Evolutionary conservation across 2,888 invertebrate genomes (phyloP).

Genomic region (Agonopterix alstromeriana): DNA sequence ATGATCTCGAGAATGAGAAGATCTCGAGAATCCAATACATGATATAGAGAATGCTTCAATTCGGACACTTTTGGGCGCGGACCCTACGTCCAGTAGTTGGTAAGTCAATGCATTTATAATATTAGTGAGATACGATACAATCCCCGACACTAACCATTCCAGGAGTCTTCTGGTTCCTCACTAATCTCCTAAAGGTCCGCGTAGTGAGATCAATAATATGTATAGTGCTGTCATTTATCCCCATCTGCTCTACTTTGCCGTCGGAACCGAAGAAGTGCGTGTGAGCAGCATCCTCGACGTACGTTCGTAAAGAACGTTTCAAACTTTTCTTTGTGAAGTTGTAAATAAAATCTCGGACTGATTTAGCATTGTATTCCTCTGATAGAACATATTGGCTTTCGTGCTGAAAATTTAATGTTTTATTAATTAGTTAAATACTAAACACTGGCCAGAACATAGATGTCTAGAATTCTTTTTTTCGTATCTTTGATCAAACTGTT

Average conservation of each 20-base stretch:
- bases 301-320: slow-evolving; percentile 54
- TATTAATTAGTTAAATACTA: too few relatives aligned
- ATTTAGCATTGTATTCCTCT: slow-evolving; percentile 63
- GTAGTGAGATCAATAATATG: slow-evolving; percentile 81
- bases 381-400: slow-evolving; percentile 82
- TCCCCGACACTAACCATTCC: slow-evolving; percentile 70
- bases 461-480: too few relatives aligned
- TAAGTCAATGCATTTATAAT: too few relatives aligned
- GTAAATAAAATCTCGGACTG: slow-evolving; percentile 70
- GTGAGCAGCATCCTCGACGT: slow-evolving; percentile 45
- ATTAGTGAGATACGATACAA: too few relatives aligned
- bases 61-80: too few relatives aligned
- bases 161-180: slow-evolving; percentile 59
- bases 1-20: too few relatives aligned
- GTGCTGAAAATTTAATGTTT: slow-evolving; percentile 59
- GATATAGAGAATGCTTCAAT: too few relatives aligned
- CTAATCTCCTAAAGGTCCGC: slow-evolving; percentile 77
- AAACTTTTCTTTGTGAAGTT: slow-evolving; percentile 65
- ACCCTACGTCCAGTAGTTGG: too few relatives aligned
- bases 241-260: slow-evolving; percentile 21
- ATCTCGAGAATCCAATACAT: too few relatives aligned
- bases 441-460: too few relatives aligned
- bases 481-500: too few relatives aligned
- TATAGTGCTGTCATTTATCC: slow-evolving; percentile 37
- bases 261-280: slow-evolving; percentile 60